Conservation (phyloP, 2,797 vertebrate genomes). For the Toxotes lorentzi region DNA sequence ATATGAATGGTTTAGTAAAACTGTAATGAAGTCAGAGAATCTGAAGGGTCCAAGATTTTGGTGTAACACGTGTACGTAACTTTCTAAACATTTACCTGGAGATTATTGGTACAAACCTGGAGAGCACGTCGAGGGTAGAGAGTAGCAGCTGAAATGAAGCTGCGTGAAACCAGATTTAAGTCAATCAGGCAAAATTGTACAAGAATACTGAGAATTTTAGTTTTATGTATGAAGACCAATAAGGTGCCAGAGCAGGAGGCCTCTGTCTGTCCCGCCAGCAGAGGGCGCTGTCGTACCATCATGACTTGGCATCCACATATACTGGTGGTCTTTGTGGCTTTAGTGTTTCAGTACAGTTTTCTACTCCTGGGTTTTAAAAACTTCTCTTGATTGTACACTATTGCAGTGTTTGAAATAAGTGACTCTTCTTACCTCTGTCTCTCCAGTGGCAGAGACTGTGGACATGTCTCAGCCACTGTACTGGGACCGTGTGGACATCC, state of each 20-base stretch:
- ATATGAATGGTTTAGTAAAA: neutral
- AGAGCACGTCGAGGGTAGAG: no score
- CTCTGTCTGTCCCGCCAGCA: slow-evolving; percentile 30
- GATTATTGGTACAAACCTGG: no score
- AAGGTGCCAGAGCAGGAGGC: neutral
- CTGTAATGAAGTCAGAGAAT: neutral
- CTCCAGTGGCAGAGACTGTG: slow-evolving; percentile 58
- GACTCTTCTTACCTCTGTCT: slow-evolving; percentile 4
- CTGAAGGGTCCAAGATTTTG: neutral
- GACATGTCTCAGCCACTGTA: slow-evolving; percentile 85
- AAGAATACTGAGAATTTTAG: neutral
- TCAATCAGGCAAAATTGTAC: neutral
- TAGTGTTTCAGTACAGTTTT: neutral
- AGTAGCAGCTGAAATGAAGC: neutral
- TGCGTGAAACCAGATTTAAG: neutral
- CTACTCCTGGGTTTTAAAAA: neutral
- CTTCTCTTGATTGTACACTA: neutral
- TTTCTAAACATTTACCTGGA: no score
- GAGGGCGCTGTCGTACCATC: slow-evolving; percentile 30
- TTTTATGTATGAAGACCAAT: neutral
- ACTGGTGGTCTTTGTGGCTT: neutral
- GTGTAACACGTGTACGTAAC: no score
- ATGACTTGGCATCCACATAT: neutral
- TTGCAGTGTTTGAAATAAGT: neutral
- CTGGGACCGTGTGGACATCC: slow-evolving; percentile 81